Percentiles rank a stretch among this genome's conserved stretches.
phyloP scores from a whole-genome alignment of 1,140 invertebrate genomes.

The Apis laboriosa region DNA sequence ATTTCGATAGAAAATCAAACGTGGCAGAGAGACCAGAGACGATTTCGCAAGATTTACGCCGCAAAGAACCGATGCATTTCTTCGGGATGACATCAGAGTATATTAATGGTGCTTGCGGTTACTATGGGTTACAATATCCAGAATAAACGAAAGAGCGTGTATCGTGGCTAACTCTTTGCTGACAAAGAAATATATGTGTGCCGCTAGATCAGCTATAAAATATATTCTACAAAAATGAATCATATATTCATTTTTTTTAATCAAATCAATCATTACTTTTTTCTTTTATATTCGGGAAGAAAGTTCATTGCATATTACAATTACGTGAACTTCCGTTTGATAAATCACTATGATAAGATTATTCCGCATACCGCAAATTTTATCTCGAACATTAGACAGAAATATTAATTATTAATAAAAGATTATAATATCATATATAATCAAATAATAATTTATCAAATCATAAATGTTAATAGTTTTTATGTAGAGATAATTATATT shows the following conservation, averaged over 20 bases:
- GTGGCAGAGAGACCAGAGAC: neutral
- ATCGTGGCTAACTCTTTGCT: neutral
- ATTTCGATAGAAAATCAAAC: constrained; percentile 6
- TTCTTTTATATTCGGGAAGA: neutral
- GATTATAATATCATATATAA: neutral
- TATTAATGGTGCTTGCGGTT: constrained; percentile 59
- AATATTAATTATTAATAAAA: neutral
- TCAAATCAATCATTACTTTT: neutral
- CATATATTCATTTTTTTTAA: neutral
- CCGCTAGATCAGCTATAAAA: neutral
- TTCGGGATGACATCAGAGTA: constrained; percentile 55
- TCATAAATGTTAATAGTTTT: neutral
- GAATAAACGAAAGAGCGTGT: constrained; percentile 11
- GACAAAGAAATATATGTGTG: neutral
- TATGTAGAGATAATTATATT: neutral
- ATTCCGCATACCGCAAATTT: neutral
- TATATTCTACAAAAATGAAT: neutral
- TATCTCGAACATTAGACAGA: neutral
- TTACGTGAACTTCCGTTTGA: neutral
- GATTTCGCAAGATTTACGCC: constrained; percentile 43
- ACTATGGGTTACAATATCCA: constrained; percentile 21
- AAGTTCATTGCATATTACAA: neutral
- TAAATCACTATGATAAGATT: neutral
- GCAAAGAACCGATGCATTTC: constrained; percentile 53
- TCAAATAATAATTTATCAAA: neutral